phyloP scores from a whole-genome alignment of 92 coral and sea anemone genomes.

The Siderastrea siderea region DNA sequence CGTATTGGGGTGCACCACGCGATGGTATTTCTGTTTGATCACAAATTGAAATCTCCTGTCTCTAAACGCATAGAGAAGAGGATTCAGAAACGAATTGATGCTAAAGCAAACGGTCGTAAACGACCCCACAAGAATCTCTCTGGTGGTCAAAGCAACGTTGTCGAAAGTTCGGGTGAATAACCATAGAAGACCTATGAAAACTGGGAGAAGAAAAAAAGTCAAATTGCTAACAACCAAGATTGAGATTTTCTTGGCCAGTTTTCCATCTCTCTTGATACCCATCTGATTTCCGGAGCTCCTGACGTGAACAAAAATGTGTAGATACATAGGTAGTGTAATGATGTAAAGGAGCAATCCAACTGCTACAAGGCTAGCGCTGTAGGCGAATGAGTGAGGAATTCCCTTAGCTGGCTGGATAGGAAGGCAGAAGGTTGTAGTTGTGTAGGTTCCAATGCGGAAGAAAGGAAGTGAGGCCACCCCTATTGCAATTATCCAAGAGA shows the following conservation, averaged over 20 bases:
- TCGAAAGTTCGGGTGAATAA: constrained; percentile 65
- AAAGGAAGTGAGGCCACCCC: constrained; percentile 71
- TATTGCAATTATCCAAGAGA: constrained; percentile 67
- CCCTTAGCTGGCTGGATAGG: constrained; percentile 85
- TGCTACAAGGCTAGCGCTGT: constrained; percentile 71
- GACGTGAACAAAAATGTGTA: constrained; percentile 74
- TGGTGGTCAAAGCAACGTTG: constrained; percentile 56
- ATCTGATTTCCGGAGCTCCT: constrained; percentile 72
- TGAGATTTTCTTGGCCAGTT: constrained; percentile 77
- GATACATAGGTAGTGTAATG: constrained; percentile 75
- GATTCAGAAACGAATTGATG: constrained; percentile 79
- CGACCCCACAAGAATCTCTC: constrained; percentile 81
- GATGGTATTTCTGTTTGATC: constrained; percentile 34
- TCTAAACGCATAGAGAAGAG: constrained; percentile 86
- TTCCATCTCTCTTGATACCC: constrained; percentile 84
- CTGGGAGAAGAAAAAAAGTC: constrained; percentile 77
- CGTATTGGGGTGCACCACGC: constrained; percentile 6
- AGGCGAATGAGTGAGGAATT: constrained; percentile 72
- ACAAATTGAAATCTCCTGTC: constrained; percentile 68
- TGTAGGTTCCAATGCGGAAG: constrained; percentile 79
- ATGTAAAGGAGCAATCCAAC: constrained; percentile 70
- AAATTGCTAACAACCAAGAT: constrained; percentile 77
- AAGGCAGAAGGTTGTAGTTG: constrained; percentile 84
- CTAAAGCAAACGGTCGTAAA: constrained; percentile 79
- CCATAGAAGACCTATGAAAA: constrained; percentile 78